Evolutionary conservation across 1,140 invertebrate genomes (phyloP), one percentile per base, ranked within the genome.

Genomic region (Caenorhabditis brenneri): DNA sequence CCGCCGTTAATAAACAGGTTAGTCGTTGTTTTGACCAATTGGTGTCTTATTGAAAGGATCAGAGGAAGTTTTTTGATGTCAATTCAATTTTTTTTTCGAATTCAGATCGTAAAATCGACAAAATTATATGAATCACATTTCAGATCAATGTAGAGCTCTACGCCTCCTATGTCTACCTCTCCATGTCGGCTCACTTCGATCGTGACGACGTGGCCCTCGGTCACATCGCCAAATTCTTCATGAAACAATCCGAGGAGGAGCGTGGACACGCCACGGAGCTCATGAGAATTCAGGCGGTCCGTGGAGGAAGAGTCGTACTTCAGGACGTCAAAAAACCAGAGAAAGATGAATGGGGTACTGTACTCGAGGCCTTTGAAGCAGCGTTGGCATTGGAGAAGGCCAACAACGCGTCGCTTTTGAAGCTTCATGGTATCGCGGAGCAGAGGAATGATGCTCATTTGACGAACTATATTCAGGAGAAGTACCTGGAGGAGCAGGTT

Each of bases 101-200:
- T n/a, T n/a, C n/a, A n/a, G n/a, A n/a, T n/a, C n/a, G n/a, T n/a
- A n/a, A n/a, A n/a, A n/a, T n/a, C n/a, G 48, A 51, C 12, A 51
- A 51, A n/a, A 51, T 15, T 3, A 19, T 51, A 19, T 19, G 7
- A 51, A 10, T 19, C 60, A 5, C 46, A 16, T 74, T 83, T 29
- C 58, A 83, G 82, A 96, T 96, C 87, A 96, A 96, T 91, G 92
- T 95, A 93, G 95, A 96, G 91, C 91, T 96, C 5, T 94, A 94
- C 87, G 95, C 95, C 7, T 94, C 94, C 90, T 96, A 96, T 91
- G 93, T 93, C 42, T 96, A 96, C 91, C 91, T 95, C 89, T 94
- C 94, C n/a, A 95, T 96, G 95, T 93, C 94, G 0, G 94, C 92
- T 88, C 93, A 95, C 91, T 95, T 95, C 89, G 93, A 95, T 88